Evolutionary conservation across 2,113 vertebrate species (phyloP).

Genomic region (Struthio camelus): DNA sequence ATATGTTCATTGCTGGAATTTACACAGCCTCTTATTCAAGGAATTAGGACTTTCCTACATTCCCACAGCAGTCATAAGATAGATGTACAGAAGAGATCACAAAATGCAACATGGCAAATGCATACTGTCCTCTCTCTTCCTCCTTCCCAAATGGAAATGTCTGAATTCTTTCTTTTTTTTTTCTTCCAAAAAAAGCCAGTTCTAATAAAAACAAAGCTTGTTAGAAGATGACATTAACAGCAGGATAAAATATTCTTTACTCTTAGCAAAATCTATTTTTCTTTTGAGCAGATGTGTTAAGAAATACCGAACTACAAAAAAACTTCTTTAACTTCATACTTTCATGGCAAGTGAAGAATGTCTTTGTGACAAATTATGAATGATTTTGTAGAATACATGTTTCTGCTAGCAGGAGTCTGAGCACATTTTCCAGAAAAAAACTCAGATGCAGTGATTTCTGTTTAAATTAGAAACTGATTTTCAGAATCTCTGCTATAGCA

Average conservation of each 20-base stretch:
- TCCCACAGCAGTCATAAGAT: not conserved
- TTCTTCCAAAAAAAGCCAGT: not conserved
- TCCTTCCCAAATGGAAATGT: not conserved
- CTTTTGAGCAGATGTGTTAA: not conserved
- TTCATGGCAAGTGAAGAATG: not conserved
- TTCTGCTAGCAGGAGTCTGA: not conserved
- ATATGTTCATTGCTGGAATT: not conserved
- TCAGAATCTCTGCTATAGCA: not conserved
- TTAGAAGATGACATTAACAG: not conserved
- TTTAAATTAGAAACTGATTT: slow-evolving; percentile 1
- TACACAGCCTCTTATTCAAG: not conserved
- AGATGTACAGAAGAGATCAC: not conserved
- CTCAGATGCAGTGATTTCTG: not conserved
- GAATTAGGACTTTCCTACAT: not conserved
- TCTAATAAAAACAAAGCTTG: not conserved
- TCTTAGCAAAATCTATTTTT: not conserved
- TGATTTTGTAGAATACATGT: not conserved
- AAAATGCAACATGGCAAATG: not conserved
- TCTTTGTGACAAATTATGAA: not conserved
- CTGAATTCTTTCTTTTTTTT: not conserved
- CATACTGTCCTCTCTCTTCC: not conserved
- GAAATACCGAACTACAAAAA: not conserved
- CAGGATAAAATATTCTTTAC: not conserved
- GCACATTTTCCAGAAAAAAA: not conserved
- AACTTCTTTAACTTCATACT: not conserved